These are phyloP conservation scores for Graphium colonna DNA, from an alignment of 2,888 invertebrate species.

Conservation along the genomic window DNA sequence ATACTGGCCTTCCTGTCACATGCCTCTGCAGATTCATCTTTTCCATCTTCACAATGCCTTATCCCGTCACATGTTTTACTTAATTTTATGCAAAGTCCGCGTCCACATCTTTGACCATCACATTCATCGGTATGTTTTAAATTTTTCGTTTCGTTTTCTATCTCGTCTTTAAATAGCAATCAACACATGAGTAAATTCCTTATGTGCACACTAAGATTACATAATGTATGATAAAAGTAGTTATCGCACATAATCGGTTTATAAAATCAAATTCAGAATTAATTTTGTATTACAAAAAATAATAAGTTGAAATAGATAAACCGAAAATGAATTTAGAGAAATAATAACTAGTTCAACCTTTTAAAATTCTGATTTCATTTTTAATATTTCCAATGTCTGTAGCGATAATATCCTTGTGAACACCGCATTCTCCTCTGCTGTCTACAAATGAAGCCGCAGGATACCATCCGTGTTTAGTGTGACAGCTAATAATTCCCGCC, in stretches of 20 bases:
- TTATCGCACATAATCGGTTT: too few relatives aligned
- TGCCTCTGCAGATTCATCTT: slow-evolving; percentile 80
- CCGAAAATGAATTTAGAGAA: background rate
- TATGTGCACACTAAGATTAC: too few relatives aligned
- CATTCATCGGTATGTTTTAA: slow-evolving; percentile 56
- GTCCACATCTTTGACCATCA: slow-evolving; percentile 82
- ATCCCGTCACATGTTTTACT: slow-evolving; percentile 83
- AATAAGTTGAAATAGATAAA: slow-evolving; percentile 29
- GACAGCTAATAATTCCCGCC: slow-evolving; percentile 86
- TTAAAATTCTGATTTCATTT: slow-evolving; percentile 66
- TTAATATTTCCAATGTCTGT: slow-evolving; percentile 78
- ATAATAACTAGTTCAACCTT: slow-evolving; percentile 55
- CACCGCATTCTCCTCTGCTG: slow-evolving; percentile 78
- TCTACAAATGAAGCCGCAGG: slow-evolving; percentile 84
- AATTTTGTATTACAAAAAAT: too few relatives aligned
- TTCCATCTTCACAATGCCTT: slow-evolving; percentile 83
- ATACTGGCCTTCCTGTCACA: slow-evolving; percentile 60
- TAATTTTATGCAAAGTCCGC: slow-evolving; percentile 83
- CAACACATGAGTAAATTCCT: too few relatives aligned
- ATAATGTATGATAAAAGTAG: too few relatives aligned
- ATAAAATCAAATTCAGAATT: too few relatives aligned
- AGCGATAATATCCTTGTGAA: slow-evolving; percentile 59
- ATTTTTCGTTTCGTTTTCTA: too few relatives aligned
- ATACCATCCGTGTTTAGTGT: slow-evolving; percentile 84
- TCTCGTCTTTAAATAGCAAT: too few relatives aligned